Evolutionary conservation across 1,140 invertebrate genomes (phyloP), one percentile per base, ranked within the genome.

Genomic region (Macrobrachium rosenbergii): DNA sequence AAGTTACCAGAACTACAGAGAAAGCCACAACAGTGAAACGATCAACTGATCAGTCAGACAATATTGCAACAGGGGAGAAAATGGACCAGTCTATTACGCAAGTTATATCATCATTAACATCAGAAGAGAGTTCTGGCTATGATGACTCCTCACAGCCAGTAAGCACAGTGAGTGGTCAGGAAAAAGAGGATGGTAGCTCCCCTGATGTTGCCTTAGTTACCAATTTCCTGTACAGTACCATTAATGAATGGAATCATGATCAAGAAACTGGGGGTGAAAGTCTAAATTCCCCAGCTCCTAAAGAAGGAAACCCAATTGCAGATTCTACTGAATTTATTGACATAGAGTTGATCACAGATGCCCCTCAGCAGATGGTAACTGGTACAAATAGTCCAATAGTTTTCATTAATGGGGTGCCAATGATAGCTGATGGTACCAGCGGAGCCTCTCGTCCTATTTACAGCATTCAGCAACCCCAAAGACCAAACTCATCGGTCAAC

Each of bases 151-250:
- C n/a, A 0, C 11, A 16, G 37, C n/a, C 37, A 6, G 16, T 45
- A 7, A 28, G 62, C 5, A 52, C 79, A 19, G 69, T 58, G 12
- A 78, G 60, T 2, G 60, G 43, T 11, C 52, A 69, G 17, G 43
- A 62, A 19, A 86, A 64, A 7, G 60, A 82, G 19, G 37, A 82
- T 6, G 85, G 73, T 10, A 52, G 45, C 3, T 59, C 85, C 2
- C 52, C 85, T 19, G 85, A 87, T 37, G 76, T 87, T 23, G 72
- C 52, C 23, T 79, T 87, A 12, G 85, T 87, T 19, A 76, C 78
- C 16, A 87, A 87, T 37, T 87, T 87, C 59, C 85, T 87, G 0
- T 87, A 87, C 59, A 81, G 78, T 14, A 59, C 85, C 11, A 78
- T 87, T n/a, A 80, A 87, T 52, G 85, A 62, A 28, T 87, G 78